Evolutionary conservation across 1,140 invertebrate genomes (phyloP), one percentile per base, ranked within the genome.

Genomic region (Sycophila sp.): DNA sequence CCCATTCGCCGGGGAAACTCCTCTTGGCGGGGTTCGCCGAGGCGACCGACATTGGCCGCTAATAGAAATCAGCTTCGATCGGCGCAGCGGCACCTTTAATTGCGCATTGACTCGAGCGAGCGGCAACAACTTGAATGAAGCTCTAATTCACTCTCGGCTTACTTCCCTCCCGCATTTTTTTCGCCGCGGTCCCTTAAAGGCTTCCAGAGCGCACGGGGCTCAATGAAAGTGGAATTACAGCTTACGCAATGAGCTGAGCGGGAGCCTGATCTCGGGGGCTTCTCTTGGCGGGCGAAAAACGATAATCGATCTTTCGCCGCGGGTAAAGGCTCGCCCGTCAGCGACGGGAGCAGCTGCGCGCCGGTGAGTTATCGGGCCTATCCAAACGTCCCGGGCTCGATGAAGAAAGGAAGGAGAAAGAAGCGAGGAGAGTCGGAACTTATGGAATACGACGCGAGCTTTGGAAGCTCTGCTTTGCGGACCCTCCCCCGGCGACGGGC

Each of bases 191-290:
- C 56, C 56, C 40, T 59, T 59, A 42, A n/a, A n/a, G 15, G 24
- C 36, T 22, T 8, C 19, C 10, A 28, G 24, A 7, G 28, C 30
- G 2, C 56, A 28, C 24, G 32, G 30, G 24, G n/a, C 55, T 58
- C 55, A 62, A 62, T 47, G 26, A 62, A 62, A 62, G 47, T 47
- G 42, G n/a, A 62, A 62, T 62, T 62, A 62, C 42, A 42, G 26
- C 59, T 47, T 62, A 62, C 42, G 42, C 59, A 62, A 62, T 62
- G 47, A 62, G 28, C 13, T 28, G 11, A 30, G 49, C n/a, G 26
- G n/a, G 15, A 53, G 11, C 51, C 19, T n/a, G n/a, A n/a, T n/a
- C n/a, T n/a, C n/a, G n/a, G 19, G 19, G 42, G 4, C 5, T 42
- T 1, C 4, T 10, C n/a, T 36, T n/a, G n/a, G n/a, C n/a, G n/a